phyloP scores from a whole-genome alignment of 2,113 vertebrate genomes.

The Seriola rivoliana region DNA sequence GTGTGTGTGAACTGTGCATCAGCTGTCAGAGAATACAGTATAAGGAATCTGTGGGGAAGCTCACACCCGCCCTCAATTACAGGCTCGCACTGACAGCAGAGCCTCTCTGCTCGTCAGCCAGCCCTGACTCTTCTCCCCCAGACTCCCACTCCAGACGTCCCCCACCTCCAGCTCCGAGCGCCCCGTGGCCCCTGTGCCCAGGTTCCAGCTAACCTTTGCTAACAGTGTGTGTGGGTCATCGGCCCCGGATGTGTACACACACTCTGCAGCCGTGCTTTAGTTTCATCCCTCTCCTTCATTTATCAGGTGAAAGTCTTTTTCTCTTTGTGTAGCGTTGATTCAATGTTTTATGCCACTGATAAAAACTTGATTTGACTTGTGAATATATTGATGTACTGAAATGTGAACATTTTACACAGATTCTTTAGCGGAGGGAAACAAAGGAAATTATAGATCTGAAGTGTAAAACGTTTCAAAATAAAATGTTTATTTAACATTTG shows the following conservation, averaged over 20 bases:
- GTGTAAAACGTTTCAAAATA: no score
- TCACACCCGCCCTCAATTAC: slow-evolving; percentile 74
- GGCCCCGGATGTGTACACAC: neutral
- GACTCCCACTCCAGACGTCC: slow-evolving; percentile 32
- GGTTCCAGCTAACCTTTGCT: slow-evolving; percentile 24
- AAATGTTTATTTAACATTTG: neutral
- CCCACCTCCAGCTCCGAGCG: slow-evolving; percentile 10
- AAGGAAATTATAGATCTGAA: neutral
- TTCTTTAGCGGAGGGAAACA: neutral
- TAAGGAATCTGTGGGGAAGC: slow-evolving; percentile 57
- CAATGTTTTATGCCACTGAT: neutral
- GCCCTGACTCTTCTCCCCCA: slow-evolving; percentile 26
- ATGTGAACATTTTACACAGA: neutral
- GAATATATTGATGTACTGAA: neutral
- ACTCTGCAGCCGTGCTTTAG: neutral
- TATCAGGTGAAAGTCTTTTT: no score
- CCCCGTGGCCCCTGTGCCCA: neutral
- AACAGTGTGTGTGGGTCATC: neutral
- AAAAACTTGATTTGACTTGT: no score
- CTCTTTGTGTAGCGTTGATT: neutral
- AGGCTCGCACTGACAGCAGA: slow-evolving; percentile 68
- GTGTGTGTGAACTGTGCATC: slow-evolving; percentile 16
- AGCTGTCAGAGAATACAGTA: slow-evolving; percentile 68
- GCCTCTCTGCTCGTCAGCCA: slow-evolving; percentile 61
- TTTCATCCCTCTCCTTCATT: neutral